Evolutionary conservation across 2,888 invertebrate species (phyloP).

Genomic region (Eupithecia insigniata): DNA sequence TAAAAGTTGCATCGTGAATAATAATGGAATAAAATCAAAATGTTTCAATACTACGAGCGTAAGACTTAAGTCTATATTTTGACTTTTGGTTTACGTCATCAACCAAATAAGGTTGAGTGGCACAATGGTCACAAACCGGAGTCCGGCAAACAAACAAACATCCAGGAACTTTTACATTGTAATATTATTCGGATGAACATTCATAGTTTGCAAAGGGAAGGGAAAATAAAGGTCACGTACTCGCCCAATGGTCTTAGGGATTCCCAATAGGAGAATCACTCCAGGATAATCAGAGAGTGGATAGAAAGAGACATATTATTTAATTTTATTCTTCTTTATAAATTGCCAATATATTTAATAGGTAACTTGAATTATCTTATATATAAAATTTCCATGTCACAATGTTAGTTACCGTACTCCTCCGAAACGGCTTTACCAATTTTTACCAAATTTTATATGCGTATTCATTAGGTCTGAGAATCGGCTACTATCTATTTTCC

Average conservation of each 20-base stretch:
- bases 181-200: slow-evolving; percentile 1
- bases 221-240: slow-evolving; percentile 69
- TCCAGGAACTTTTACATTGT: not conserved
- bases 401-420: too few species aligned
- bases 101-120: not conserved
- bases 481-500: too few species aligned
- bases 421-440: too few species aligned
- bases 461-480: too few species aligned
- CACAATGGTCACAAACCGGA: not conserved
- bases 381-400: too few species aligned
- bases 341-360: too few species aligned
- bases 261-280: slow-evolving; percentile 51
- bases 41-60: not conserved
- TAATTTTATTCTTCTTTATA: too few species aligned
- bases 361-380: too few species aligned
- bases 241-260: slow-evolving; percentile 55
- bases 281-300: slow-evolving; percentile 57
- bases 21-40: not conserved
- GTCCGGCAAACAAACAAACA: slow-evolving; percentile 10
- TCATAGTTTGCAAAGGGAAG: slow-evolving; percentile 43
- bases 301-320: slow-evolving; percentile 33
- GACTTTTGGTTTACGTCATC: slow-evolving; percentile 7
- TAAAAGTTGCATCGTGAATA: slow-evolving; percentile 5
- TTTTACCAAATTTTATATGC: too few species aligned
- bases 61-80: not conserved